These are phyloP conservation scores for Potamarius usumacintae DNA, from an alignment of 2,113 vertebrate species.

Conservation along the genomic window DNA sequence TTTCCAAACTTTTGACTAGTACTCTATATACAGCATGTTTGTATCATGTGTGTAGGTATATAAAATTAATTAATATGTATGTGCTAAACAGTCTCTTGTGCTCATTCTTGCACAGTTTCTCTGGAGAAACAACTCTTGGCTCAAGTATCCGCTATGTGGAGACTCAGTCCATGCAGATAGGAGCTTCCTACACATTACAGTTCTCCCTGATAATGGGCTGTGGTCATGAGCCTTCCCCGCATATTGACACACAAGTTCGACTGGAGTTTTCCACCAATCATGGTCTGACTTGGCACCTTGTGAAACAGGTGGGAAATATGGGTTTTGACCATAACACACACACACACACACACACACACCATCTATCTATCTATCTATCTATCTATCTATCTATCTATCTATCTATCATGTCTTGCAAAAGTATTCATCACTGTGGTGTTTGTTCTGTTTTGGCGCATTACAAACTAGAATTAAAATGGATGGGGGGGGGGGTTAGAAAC, in stretches of 20 bases:
- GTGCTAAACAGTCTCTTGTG: not conserved
- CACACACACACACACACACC: not conserved
- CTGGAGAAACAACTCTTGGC: constrained; percentile 84
- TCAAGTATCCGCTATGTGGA: constrained; percentile 96
- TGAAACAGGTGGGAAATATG: constrained; percentile 85
- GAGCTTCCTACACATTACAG: constrained; percentile 94
- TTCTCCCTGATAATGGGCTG: constrained; percentile 97
- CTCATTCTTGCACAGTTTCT: constrained; percentile 65
- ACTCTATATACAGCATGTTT: too few species aligned
- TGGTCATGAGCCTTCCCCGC: constrained; percentile 82
- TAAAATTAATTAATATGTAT: not conserved
- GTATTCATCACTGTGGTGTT: too few species aligned
- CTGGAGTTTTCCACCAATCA: constrained; percentile 98
- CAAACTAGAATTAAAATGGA: too few species aligned
- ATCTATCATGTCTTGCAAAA: too few species aligned
- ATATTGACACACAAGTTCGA: constrained; percentile 96
- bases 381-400: too few species aligned
- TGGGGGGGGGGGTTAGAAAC: too few species aligned
- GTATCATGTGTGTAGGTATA: not conserved
- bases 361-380: too few species aligned
- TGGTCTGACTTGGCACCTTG: constrained; percentile 95
- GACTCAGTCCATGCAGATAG: constrained; percentile 98
- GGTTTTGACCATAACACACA: not conserved
- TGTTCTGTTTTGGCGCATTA: too few species aligned
- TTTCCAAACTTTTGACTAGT: too few species aligned